Base-by-base conservation (phyloP, 1,140 invertebrate species). In the Drosophila bocki region DNA sequence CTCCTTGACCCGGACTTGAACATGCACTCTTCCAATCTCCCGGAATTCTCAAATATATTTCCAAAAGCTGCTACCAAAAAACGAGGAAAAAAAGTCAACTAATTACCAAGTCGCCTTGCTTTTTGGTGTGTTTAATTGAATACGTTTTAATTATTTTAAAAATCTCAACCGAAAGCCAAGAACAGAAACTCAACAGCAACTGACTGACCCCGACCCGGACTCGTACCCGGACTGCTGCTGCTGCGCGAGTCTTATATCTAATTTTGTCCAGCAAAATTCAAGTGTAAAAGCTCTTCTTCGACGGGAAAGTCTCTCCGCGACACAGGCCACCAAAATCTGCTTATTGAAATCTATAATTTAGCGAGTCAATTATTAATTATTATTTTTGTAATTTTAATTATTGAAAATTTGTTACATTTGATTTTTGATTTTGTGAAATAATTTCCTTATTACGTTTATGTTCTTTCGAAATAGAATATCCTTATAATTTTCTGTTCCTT, bases 91-190 rank as follows among this genome's bases (percentile, higher is more conserved):
- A 41, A 67, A 32, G 53, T 53, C 54, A 60, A 70, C 50, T 53
- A 67, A 42, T 50, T 50, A 39, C 56, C 60, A 77, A 58, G 51
- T 83, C 63, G 67, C 68, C 78, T 90, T 90, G 81, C 85, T 85
- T 90, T 90, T 90, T 90, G 85, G 85, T 90, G 85, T 90, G 75
- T 76, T 90, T 90, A 90, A 90, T 90, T 90, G 68, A 90, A 90
- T 90, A 70, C 70, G 86, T 90, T 90, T 90, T 90, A 90, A 90
- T 90, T 90, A 90, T 82, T 56, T 90, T 80, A 74, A 54, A 87
- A 84, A 90, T 90, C 85, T 91, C 85, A 85, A 85, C 78, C 82
- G 83, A 85, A 72, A 75, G 85, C 69, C 33, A 64, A 71, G 58
- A 76, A 41, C 54, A 61, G 26, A 58, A 65, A 63, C 58, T 42